Base-by-base conservation (phyloP, 2,888 invertebrate species). In the Anthrax anthrax region DNA sequence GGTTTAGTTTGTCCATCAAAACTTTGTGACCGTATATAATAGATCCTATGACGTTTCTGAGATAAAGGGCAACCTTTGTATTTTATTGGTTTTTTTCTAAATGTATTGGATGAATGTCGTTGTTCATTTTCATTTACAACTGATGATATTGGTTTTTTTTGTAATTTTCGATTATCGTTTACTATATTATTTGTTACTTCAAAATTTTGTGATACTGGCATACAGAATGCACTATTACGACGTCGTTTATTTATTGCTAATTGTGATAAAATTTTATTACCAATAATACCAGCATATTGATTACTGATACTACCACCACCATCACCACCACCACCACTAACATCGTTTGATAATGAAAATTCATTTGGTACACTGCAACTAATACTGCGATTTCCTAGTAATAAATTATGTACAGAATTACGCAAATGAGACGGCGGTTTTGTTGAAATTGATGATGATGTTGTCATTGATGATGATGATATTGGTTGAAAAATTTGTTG, bases 401-500 rank as follows among this genome's bases (percentile, higher is more conserved):
- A 12, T 12, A 32, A 32, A 32, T 32, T 32, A 12, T 32, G 29
- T 32, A 12, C 29, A 9, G 29, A 32, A 32, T 32, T 32, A 12
- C 29, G 29, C 5, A 16, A 5, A n/a, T 9, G 19, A 6, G 10
- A n/a, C 19, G 18, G 18, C 5, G 39, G n/a, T 39, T 38, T 8
- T 38, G 44, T 5, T 6, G 13, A 18, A 16, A 44, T 16, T 18
- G n/a, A 4, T 19, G 18, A 16, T 37, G 6, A 13, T 16, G 44
- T 17, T 4, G 42, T 40, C 17, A 32, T 42, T 14, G 18, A 18
- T 37, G 6, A 17, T 13, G 44, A 23, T 4, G 42, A 43, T 19
- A 36, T 42, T 14, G 52, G 52, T 47, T 56, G 55, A 39, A 56
- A 56, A 2, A 56, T 56, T 42, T 54, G 55, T 39, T 54, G 54